These are phyloP conservation scores for Parnassius mnemosyne DNA, from an alignment of 2,888 invertebrate genomes.

Conservation along the genomic window DNA sequence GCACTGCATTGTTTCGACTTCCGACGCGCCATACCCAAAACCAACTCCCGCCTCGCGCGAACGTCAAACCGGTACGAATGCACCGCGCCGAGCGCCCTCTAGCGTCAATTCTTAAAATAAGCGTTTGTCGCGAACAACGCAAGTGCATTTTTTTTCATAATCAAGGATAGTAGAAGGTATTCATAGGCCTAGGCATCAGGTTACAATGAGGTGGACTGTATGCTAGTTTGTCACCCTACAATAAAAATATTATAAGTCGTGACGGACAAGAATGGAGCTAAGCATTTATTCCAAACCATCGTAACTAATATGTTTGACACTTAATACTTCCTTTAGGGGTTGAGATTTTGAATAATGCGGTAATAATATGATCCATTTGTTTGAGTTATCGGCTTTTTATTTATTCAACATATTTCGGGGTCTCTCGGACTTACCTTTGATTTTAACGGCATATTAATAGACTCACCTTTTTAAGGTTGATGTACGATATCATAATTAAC, in stretches of 20 bases:
- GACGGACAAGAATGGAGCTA: conserved; percentile 41
- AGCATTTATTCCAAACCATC: conserved; percentile 39
- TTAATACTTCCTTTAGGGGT: conserved; percentile 69
- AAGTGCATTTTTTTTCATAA: too few species aligned
- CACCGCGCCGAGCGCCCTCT: too few species aligned
- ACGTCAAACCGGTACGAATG: too few species aligned
- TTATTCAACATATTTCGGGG: conserved; percentile 34
- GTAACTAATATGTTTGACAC: conserved; percentile 69
- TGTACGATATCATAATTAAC: conserved; percentile 77
- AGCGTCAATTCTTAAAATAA: too few species aligned
- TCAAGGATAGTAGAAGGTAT: too few species aligned
- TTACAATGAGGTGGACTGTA: too few species aligned
- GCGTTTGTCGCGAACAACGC: too few species aligned
- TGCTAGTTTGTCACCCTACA: too few species aligned
- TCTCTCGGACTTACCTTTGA: conserved; percentile 37
- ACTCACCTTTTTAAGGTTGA: conserved; percentile 49
- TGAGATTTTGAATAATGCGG: conserved; percentile 57
- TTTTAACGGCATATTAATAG: conserved; percentile 58
- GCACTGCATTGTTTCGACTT: too few species aligned
- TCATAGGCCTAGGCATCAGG: too few species aligned
- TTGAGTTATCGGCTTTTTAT: conserved; percentile 55
- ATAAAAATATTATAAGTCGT: conserved; percentile 12
- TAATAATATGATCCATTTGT: conserved; percentile 52
- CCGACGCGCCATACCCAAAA: too few species aligned
- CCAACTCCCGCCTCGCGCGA: too few species aligned